Evolutionary conservation across 2,113 vertebrate species (phyloP).

Genomic region (Anolis sagrei): DNA sequence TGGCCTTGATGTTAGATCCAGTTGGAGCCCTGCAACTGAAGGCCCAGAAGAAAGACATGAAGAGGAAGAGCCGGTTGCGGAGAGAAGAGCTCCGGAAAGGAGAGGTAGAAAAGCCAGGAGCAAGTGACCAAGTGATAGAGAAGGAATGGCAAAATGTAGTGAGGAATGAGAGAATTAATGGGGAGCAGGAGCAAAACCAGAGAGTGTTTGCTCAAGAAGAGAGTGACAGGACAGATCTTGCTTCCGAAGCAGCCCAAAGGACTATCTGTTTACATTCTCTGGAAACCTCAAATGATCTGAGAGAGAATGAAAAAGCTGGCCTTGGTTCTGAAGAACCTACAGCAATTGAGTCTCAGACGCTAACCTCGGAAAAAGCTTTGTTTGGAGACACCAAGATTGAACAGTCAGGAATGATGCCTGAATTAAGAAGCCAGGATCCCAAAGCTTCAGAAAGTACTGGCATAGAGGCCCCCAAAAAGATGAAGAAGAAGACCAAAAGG

Average conservation of each 20-base stretch:
- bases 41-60: neutral
- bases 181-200: slow-evolving; percentile 30
- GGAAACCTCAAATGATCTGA: neutral
- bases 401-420: neutral
- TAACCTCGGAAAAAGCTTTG: neutral
- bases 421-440: neutral
- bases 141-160: rapidly evolving
- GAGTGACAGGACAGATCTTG: slow-evolving; percentile 33
- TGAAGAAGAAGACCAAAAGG: slow-evolving; percentile 58
- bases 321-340: neutral
- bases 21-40: neutral
- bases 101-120: neutral
- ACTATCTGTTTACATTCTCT: neutral
- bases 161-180: rapidly evolving
- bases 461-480: slow-evolving; percentile 38
- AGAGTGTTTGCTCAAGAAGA: slow-evolving; percentile 31
- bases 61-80: slow-evolving; percentile 6
- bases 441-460: neutral
- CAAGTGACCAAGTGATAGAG: neutral
- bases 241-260: neutral
- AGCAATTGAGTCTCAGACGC: rapidly evolving
- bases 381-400: neutral
- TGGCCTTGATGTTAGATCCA: neutral
- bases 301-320: neutral
- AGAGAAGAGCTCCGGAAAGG: neutral